Evolutionary conservation across 1,140 invertebrate species (phyloP).

Genomic region (Drosophila sechellia): DNA sequence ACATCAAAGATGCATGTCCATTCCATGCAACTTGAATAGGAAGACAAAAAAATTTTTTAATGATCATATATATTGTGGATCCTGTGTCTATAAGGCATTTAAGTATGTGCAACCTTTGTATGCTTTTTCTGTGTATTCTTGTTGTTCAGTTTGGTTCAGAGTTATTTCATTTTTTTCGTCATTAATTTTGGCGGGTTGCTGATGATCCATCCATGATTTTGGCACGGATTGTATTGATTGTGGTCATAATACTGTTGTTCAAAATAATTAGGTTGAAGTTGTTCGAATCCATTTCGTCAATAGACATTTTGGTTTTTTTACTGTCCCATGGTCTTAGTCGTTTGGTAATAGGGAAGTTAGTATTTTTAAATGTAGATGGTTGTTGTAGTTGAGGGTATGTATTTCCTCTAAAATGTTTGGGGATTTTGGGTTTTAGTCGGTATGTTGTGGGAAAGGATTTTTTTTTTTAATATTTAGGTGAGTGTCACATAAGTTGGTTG

Average conservation of each 20-base stretch:
- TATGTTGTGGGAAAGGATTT: neutral
- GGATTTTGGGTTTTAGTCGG: conserved; percentile 2
- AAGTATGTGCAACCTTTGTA: neutral
- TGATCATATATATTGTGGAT: conserved; percentile 9
- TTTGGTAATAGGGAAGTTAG: conserved; percentile 12
- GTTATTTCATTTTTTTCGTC: too few species aligned
- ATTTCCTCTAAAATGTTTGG: neutral
- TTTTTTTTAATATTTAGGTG: too few species aligned
- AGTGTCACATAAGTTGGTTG: neutral
- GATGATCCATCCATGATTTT: too few species aligned
- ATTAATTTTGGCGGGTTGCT: too few species aligned
- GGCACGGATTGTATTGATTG: neutral
- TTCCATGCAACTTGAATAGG: conserved; percentile 3
- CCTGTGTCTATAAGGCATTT: conserved; percentile 13
- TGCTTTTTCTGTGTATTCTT: neutral
- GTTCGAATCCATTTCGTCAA: conserved; percentile 2
- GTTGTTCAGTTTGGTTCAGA: too few species aligned
- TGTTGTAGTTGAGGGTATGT: conserved; percentile 1
- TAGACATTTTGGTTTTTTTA: conserved; percentile 10
- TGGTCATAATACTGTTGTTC: neutral
- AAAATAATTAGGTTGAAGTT: neutral
- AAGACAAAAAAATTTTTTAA: conserved; percentile 7
- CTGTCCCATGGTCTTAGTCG: conserved; percentile 5
- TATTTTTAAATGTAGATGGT: conserved; percentile 4
- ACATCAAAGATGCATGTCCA: too few species aligned